These are phyloP conservation scores for Sinotaia quadrata DNA, from an alignment of 2,888 invertebrate species.

Conservation along the genomic window DNA sequence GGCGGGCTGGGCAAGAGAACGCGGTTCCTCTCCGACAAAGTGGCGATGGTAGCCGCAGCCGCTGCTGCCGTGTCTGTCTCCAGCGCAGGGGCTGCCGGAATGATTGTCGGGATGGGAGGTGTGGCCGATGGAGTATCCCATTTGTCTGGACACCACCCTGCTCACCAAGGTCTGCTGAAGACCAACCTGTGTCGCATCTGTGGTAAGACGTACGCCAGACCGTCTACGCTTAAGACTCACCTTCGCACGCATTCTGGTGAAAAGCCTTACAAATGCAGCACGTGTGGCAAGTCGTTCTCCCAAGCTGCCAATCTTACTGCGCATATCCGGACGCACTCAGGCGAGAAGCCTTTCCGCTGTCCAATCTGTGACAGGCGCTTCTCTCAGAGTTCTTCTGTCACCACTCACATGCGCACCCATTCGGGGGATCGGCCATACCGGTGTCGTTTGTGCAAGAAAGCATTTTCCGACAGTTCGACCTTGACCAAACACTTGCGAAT, in stretches of 20 bases:
- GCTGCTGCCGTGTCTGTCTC: conserved; percentile 21
- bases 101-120: conserved; percentile 19
- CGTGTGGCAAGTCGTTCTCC: conserved; percentile 94
- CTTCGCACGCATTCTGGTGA: conserved; percentile 96
- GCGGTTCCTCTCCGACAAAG: conserved; percentile 51
- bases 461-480: conserved; percentile 98
- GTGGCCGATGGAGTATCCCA: conserved; percentile 18
- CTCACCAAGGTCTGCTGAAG: conserved; percentile 36
- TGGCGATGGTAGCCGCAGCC: conserved; percentile 24
- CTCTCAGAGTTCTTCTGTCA: conserved; percentile 93
- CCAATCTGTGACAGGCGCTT: conserved; percentile 97
- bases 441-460: conserved; percentile 96
- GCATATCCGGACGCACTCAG: conserved; percentile 94
- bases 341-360: conserved; percentile 98
- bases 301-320: conserved; percentile 99
- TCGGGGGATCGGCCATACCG: conserved; percentile 98
- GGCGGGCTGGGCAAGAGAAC: conserved; percentile 44
- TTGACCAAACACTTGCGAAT: conserved; percentile 96
- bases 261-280: conserved; percentile 80
- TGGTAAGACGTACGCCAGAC: conserved; percentile 95
- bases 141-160: conserved; percentile 11
- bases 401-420: conserved; percentile 99
- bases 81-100: conserved; percentile 1
- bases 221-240: conserved; percentile 97
- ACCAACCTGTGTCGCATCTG: conserved; percentile 91